These are phyloP conservation scores for Parelbella ahira DNA, from an alignment of 2,888 invertebrate genomes.

Conservation along the genomic window DNA sequence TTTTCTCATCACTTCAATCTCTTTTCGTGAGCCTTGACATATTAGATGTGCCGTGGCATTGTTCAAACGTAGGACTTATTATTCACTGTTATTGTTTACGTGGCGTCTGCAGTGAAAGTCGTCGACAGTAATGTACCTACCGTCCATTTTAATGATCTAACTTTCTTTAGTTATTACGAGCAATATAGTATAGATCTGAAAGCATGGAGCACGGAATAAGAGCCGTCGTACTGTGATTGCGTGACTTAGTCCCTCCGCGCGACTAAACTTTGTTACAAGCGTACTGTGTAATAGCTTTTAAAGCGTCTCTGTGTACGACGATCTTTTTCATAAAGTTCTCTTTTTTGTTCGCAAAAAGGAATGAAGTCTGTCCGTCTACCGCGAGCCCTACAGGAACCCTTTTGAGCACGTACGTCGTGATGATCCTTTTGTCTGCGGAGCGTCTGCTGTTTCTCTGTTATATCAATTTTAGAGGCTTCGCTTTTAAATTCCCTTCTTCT, in stretches of 20 bases:
- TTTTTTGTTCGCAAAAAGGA: conserved; percentile 7
- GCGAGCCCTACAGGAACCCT: conserved; percentile 16
- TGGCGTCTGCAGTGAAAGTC: conserved; percentile 38
- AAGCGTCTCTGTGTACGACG: conserved; percentile 1
- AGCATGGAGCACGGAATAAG: conserved; percentile 2
- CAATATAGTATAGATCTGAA: conserved; percentile 22
- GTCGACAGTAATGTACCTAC: conserved; percentile 34
- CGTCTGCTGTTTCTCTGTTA: conserved; percentile 8
- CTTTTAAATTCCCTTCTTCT: not conserved
- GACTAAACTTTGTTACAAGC: conserved; percentile 4
- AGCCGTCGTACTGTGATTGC: conserved; percentile 8
- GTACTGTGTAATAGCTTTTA: conserved; percentile 12
- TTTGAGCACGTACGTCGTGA: conserved; percentile 19
- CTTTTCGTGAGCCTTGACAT: conserved; percentile 14
- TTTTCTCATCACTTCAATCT: conserved; percentile 10
- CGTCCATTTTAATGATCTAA: conserved; percentile 39
- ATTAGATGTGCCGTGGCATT: conserved; percentile 5
- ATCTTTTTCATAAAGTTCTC: conserved; percentile 13
- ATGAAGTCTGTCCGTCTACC: conserved; percentile 13
- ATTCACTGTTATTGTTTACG: conserved; percentile 31
- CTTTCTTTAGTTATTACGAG: conserved; percentile 35
- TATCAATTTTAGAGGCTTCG: conserved; percentile 12
- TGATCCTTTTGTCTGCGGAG: conserved; percentile 20
- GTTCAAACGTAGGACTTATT: conserved; percentile 27
- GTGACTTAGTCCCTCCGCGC: conserved; percentile 4